Base-by-base conservation (phyloP, 2,113 vertebrate genomes). In the Microcebus jonahi region DNA sequence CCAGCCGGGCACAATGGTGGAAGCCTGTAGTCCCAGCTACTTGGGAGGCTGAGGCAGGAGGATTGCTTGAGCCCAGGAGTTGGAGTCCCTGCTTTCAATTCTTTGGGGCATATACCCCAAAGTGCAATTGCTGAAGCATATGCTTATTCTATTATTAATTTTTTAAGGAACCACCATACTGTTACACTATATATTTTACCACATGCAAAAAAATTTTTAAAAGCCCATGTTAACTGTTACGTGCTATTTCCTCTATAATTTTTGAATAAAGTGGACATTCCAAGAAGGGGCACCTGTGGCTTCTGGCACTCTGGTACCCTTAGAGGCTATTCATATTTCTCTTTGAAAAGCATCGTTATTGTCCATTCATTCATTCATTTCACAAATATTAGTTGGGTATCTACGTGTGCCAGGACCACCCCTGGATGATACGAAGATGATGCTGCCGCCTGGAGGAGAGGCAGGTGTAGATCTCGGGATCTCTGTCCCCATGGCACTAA, bases 391-490 rank as follows among this genome's bases (percentile, higher is more conserved):
- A 71, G 53, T 42, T 76, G 42, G 36, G 8, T 29, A 70, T 25
- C 20, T 75, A 3, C 8, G 2, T 45, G 42, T 55, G 71, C 23
- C 80, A 65, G 65, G 50, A 71, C 17, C 42, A 42, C 73, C 73
- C 3, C 73, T 73, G 6, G 48, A 39, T 9, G 34, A 18, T 13
- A 55, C 14, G 59, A 34, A 11, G 34, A 45, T 45, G 45, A 45
- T 45, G 31, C 21, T 23, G 21, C 15, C 3, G 79, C 15, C 61
- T n/a, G 21, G 1, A 70, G 17, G 20, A n/a, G 34, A 77, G 77
- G 50, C 27, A 15, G 25, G 59, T 3, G 1, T 75, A 0, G 25
- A 6, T 42, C 48, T 23, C 0, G 12, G 36, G 2, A 48, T 31
- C 5, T 27, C 61, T 31, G 31, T 36, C 36, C 36, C 1, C 15